Base-by-base conservation (phyloP, 2,888 invertebrate genomes). In the Limnephilus lunatus region DNA sequence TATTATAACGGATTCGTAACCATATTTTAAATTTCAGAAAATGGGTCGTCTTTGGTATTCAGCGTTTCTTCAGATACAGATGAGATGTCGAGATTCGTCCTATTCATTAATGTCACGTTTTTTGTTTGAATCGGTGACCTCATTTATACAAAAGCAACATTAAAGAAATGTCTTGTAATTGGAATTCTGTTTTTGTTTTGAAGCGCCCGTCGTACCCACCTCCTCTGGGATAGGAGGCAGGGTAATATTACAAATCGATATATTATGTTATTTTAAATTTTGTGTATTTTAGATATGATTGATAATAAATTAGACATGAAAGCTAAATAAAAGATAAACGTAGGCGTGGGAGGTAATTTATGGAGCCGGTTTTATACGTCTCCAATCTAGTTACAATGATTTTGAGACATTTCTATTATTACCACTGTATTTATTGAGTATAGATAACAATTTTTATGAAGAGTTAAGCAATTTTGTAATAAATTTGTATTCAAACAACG, bases 1-100 rank as follows among this genome's bases (percentile, higher is more conserved):
- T 90, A 90, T 82, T 90, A 81, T 90, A 90, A 82, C 82, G 44
- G 83, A 53, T 35, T 81, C 83, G 53, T 90, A 81, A 90, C 90
- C 83, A 90, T 90, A 90, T 83, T 90, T 90, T 90, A 90, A 83
- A 83, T 53, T 83, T 83, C 25, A 48, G 83, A 31, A 90, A 81
- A 83, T 90, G 90, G 90, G 90, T 90, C 90, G 68, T 32, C 87
- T 87, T 39, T 87, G 12, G 68, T 87, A 87, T 68, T 68, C 35
- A 19, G 19, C 14, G 53, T 53, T 87, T 87, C 30, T 82, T 25
- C 19, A 35, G 32, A 85, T 35, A 85, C 85, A 85, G 35, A 85
- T 68, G 85, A 85, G 31, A 85, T 35, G 85, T 85, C 85, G 39
- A 85, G 85, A 32, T 85, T 32, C 82, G 19, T 32, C 82, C 32